A percentile compares a stretch with the other conserved stretches of the same genome.
Conservation (phyloP, 2,797 vertebrate genomes). For the Melanotaenia trifasciata region DNA sequence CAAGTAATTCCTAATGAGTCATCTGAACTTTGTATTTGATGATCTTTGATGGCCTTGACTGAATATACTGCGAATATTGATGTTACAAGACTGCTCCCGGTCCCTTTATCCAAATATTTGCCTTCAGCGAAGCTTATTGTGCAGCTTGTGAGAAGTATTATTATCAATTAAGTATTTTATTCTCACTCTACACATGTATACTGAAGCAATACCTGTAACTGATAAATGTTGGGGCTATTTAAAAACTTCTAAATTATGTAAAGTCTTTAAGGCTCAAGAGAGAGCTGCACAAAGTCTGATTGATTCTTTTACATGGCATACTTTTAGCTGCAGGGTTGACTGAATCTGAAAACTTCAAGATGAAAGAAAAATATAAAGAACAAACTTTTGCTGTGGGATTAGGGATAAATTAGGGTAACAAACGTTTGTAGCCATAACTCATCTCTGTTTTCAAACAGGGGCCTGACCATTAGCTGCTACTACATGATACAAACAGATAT, state of each 20-base stretch:
- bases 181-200: background rate
- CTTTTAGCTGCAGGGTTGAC: background rate
- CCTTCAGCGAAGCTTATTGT: background rate
- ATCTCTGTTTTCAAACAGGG: slow-evolving; percentile 8
- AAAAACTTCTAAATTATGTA: background rate
- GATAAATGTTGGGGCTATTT: background rate
- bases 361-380: background rate
- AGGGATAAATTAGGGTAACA: background rate
- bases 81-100: background rate
- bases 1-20: slow-evolving; percentile 19
- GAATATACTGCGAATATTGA: slow-evolving; percentile 5
- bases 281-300: background rate
- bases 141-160: background rate
- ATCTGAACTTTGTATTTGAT: slow-evolving; percentile 13
- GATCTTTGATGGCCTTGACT: slow-evolving; percentile 8
- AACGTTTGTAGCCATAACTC: background rate
- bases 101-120: slow-evolving; percentile 2
- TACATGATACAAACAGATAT: background rate
- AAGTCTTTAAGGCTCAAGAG: background rate
- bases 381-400: background rate
- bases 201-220: background rate
- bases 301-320: background rate
- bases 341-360: background rate
- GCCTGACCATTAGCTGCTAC: background rate
- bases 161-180: background rate